These are phyloP conservation scores for Odontophorus gujanensis DNA, from an alignment of 2,113 vertebrate species.

Conservation along the genomic window DNA sequence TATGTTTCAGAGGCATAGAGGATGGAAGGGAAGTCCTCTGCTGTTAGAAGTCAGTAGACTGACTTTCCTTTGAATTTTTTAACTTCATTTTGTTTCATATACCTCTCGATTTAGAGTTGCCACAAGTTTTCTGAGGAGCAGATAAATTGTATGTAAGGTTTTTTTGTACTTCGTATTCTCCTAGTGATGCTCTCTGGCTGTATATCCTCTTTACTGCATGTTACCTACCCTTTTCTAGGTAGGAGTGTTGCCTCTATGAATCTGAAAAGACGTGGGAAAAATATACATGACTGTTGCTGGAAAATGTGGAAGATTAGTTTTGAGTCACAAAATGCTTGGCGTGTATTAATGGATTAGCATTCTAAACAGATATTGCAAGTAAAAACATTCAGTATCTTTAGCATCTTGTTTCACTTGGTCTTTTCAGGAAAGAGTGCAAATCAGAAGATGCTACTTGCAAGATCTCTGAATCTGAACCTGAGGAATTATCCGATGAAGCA, in stretches of 20 bases:
- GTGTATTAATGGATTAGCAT: not conserved
- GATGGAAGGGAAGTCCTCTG: not conserved
- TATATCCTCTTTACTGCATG: not conserved
- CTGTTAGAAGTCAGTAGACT: not conserved
- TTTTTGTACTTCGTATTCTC: not conserved
- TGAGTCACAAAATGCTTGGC: not conserved
- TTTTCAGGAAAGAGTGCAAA: conserved; percentile 79
- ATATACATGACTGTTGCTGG: not conserved
- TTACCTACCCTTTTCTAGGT: not conserved
- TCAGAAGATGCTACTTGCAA: conserved; percentile 78
- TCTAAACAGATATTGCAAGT: not conserved
- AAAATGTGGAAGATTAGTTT: not conserved
- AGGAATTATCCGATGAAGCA: conserved; percentile 88
- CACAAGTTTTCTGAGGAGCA: not conserved
- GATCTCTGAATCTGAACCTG: conserved; percentile 81
- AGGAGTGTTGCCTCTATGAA: not conserved
- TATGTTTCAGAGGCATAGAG: not conserved
- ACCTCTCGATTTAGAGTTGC: not conserved
- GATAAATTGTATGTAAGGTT: accelerated
- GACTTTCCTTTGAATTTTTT: not conserved
- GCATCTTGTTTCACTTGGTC: not conserved
- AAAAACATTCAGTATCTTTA: not conserved
- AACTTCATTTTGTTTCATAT: not conserved
- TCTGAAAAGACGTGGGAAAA: not conserved
- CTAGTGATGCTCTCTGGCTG: not conserved